phyloP scores from a whole-genome alignment of 2,888 invertebrate species.

The Pyrocoelia pectoralis region DNA sequence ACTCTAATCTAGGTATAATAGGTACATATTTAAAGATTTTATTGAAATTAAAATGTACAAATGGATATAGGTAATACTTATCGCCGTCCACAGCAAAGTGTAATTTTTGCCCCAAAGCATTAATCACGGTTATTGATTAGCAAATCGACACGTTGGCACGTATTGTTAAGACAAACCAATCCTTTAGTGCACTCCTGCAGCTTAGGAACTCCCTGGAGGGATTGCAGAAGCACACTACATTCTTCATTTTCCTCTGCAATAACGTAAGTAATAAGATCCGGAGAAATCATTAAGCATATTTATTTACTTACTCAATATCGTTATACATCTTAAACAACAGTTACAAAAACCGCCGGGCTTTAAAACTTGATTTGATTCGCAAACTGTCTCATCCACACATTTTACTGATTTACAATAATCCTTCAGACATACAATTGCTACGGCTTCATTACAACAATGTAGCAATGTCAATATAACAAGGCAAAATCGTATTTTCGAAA shows the following conservation, averaged over 20 bases:
- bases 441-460: not conserved
- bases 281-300: not conserved
- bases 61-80: too few species aligned
- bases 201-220: not conserved
- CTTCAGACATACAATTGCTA: not conserved
- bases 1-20: too few species aligned
- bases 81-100: too few species aligned
- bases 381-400: not conserved
- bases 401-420: not conserved
- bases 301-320: not conserved
- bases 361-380: not conserved
- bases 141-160: too few species aligned
- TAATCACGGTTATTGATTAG: too few species aligned
- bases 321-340: constrained; percentile 1
- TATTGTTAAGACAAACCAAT: not conserved
- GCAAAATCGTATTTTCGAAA: not conserved
- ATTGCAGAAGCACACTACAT: not conserved
- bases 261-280: not conserved
- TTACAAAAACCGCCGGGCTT: not conserved
- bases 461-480: not conserved
- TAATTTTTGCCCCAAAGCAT: too few species aligned
- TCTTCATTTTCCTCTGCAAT: not conserved
- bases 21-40: too few species aligned
- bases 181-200: not conserved
- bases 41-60: too few species aligned